These are phyloP conservation scores for Parazoanthus darwini DNA, from an alignment of 92 coral and sea anemone species.

Conservation along the genomic window DNA sequence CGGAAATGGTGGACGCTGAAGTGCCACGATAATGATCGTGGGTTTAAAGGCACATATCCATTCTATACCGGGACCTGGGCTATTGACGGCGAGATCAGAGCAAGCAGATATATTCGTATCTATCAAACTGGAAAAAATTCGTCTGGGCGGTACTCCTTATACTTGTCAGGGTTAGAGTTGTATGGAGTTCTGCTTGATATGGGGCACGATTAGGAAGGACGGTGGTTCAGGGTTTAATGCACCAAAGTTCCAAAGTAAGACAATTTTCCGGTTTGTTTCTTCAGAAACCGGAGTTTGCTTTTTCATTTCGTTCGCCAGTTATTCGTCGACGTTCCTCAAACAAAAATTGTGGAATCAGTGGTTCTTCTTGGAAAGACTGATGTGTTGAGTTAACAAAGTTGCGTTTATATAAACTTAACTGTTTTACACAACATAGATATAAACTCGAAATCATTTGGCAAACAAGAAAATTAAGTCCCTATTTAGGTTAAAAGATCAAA, in stretches of 20 bases:
- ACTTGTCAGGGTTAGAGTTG: constrained; percentile 75
- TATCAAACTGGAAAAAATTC: constrained; percentile 85
- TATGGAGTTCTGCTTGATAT: constrained; percentile 73
- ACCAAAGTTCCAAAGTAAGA: no score
- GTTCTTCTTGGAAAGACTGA: not conserved
- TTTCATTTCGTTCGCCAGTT: no score
- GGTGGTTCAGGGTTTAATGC: no score
- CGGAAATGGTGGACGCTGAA: constrained; percentile 63
- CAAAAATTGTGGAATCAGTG: no score
- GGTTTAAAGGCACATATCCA: constrained; percentile 69
- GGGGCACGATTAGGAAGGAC: constrained; percentile 10
- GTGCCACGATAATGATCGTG: constrained; percentile 81
- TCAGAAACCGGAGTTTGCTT: no score
- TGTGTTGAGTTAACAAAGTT: not conserved
- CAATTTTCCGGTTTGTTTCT: no score
- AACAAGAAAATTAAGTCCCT: no score
- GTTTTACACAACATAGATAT: no score
- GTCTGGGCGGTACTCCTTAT: constrained; percentile 67
- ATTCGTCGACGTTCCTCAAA: no score
- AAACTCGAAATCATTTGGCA: no score
- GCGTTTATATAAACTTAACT: no score
- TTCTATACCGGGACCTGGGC: constrained; percentile 80
- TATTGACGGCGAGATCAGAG: constrained; percentile 70
- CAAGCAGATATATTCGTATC: constrained; percentile 75
- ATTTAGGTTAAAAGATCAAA: no score